phyloP scores from a whole-genome alignment of 1,140 invertebrate species.

The Scylla paramamosain region DNA sequence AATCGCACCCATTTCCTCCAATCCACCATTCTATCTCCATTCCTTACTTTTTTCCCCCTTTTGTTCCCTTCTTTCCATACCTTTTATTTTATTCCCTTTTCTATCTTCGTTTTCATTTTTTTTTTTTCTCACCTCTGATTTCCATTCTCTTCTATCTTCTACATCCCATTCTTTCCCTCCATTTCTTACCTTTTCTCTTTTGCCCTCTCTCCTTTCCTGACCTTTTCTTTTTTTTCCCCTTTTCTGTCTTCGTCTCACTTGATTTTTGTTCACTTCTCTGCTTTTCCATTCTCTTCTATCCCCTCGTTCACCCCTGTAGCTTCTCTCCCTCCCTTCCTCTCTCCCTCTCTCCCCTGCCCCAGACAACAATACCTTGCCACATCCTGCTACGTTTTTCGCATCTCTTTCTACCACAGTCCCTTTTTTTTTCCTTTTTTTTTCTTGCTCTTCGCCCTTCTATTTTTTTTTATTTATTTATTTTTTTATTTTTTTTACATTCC shows the following conservation, averaged over 20 bases:
- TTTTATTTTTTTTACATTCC: not conserved
- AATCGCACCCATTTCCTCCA: not conserved
- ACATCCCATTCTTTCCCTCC: too few species aligned
- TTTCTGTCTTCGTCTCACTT: too few species aligned
- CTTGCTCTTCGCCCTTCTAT: not conserved
- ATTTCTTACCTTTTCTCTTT: too few species aligned
- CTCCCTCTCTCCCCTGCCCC: not conserved
- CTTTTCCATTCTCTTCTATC: not conserved
- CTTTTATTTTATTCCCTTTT: not conserved
- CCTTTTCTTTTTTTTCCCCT: too few species aligned
- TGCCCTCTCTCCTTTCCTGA: too few species aligned
- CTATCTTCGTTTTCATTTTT: not conserved
- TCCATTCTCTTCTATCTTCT: not conserved
- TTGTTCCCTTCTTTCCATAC: not conserved
- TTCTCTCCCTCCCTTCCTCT: not conserved
- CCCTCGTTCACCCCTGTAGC: not conserved
- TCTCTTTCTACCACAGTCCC: not conserved
- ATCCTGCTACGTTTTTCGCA: not conserved
- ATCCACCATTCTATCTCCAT: not conserved
- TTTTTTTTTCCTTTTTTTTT: not conserved
- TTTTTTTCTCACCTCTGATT: not conserved
- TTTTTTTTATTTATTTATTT: not conserved
- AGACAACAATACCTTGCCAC: not conserved
- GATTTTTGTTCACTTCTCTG: not conserved
- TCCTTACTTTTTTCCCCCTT: not conserved